Evolutionary conservation across 1,140 invertebrate genomes (phyloP).

Genomic region (Chionoecetes opilio): DNA sequence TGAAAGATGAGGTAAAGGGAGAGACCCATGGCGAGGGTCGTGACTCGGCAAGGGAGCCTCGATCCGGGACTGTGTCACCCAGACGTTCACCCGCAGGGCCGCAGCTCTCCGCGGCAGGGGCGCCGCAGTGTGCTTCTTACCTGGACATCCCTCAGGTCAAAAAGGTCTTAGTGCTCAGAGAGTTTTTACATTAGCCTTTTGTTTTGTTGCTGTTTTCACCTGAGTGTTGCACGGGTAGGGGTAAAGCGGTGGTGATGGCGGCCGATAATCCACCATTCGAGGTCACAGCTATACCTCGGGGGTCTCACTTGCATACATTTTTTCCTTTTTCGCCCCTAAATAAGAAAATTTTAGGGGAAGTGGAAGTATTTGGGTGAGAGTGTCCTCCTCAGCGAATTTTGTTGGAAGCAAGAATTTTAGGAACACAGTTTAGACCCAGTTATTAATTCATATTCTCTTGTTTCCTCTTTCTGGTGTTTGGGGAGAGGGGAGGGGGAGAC

Average conservation of each 20-base stretch:
- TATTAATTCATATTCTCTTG: constrained; percentile 8
- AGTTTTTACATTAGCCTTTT: background rate
- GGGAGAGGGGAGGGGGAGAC: background rate
- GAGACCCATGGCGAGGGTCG: background rate
- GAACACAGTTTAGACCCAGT: background rate
- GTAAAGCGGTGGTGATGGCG: background rate
- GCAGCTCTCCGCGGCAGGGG: background rate
- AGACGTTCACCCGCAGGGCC: constrained; percentile 5
- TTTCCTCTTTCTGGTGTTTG: background rate
- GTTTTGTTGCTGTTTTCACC: constrained; percentile 8
- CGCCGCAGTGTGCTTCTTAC: background rate
- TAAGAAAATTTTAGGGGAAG: background rate
- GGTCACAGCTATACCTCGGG: background rate
- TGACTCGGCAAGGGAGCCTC: background rate
- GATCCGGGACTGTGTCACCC: constrained; percentile 3
- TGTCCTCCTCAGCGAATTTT: background rate
- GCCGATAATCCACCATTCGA: background rate
- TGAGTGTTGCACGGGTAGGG: constrained; percentile 1
- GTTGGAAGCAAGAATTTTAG: background rate
- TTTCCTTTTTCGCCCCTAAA: background rate
- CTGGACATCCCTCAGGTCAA: constrained; percentile 25
- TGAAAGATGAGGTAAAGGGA: background rate
- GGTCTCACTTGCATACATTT: background rate
- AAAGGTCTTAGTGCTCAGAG: constrained; percentile 5
- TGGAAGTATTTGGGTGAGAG: background rate